Evolutionary conservation across 1,140 invertebrate species (phyloP).

Genomic region (Papilio polyxenes): DNA sequence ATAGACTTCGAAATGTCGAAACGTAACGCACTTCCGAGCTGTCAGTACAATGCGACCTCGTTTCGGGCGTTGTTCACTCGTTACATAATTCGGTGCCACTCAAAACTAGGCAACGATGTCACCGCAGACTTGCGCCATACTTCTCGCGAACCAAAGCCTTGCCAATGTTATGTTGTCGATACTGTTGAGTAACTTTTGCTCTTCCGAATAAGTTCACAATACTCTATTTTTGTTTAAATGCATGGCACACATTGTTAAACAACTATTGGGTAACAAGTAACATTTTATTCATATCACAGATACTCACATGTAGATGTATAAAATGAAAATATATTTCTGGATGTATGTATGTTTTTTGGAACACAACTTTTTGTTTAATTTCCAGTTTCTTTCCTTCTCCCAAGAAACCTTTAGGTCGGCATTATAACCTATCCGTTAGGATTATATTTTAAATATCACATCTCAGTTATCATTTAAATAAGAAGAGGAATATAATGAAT

Average conservation of each 20-base stretch:
- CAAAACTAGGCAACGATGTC: conserved; percentile 79
- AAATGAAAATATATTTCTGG: not conserved
- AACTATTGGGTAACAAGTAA: conserved; percentile 8
- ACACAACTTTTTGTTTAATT: not conserved
- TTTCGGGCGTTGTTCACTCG: conserved; percentile 70
- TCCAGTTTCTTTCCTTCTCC: not conserved
- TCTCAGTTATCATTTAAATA: not conserved
- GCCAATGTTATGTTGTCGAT: conserved; percentile 48
- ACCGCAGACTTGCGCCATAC: conserved; percentile 78
- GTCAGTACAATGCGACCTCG: conserved; percentile 67
- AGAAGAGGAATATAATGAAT: not conserved
- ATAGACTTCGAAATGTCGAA: conserved; percentile 21
- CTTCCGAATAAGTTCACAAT: conserved; percentile 33
- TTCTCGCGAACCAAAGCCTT: conserved; percentile 54
- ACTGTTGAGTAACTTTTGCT: conserved; percentile 48
- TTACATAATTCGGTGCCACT: conserved; percentile 77
- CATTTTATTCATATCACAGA: not conserved
- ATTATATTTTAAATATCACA: not conserved
- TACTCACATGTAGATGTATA: not conserved
- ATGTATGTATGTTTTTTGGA: no score
- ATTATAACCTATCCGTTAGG: not conserved
- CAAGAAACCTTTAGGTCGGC: not conserved
- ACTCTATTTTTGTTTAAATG: conserved; percentile 32
- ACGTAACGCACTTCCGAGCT: conserved; percentile 74
- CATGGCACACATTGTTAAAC: conserved; percentile 5